Evolutionary conservation across 23 tunicate genomes (phyloP).

Genomic region (Styela plicata): DNA sequence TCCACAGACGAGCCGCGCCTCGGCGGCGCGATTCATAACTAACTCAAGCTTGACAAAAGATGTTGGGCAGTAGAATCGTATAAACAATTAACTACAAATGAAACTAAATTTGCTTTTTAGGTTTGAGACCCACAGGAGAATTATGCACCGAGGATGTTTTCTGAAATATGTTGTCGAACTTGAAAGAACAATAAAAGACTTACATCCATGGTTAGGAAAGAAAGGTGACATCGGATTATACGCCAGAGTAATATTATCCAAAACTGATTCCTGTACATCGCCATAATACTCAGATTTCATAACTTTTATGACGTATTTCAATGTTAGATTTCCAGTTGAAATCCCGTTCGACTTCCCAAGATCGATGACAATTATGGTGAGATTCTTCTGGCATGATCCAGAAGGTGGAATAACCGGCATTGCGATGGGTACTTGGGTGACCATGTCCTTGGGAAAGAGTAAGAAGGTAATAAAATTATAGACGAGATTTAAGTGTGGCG

Average conservation of each 20-base stretch:
- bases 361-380: not conserved
- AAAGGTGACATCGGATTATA: constrained; percentile 58
- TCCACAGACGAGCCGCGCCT: too few relatives aligned
- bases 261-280: constrained; percentile 14
- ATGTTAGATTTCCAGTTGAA: constrained; percentile 1
- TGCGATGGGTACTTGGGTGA: not conserved
- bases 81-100: too few relatives aligned
- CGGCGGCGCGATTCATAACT: too few relatives aligned
- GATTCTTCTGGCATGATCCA: not conserved
- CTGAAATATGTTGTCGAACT: too few relatives aligned
- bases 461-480: too few relatives aligned
- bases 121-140: too few relatives aligned
- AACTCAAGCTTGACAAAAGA: too few relatives aligned
- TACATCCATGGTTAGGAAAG: constrained; percentile 77
- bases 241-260: not conserved
- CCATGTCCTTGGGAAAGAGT: not conserved
- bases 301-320: not conserved
- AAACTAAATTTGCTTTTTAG: too few relatives aligned
- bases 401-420: not conserved
- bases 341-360: not conserved
- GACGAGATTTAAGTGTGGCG: too few relatives aligned
- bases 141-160: too few relatives aligned
- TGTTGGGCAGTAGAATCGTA: too few relatives aligned
- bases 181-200: too few relatives aligned
- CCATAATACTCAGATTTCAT: not conserved